These are phyloP conservation scores for Gulo gulo DNA, from an alignment of 2,113 vertebrate genomes.

Conservation along the genomic window DNA sequence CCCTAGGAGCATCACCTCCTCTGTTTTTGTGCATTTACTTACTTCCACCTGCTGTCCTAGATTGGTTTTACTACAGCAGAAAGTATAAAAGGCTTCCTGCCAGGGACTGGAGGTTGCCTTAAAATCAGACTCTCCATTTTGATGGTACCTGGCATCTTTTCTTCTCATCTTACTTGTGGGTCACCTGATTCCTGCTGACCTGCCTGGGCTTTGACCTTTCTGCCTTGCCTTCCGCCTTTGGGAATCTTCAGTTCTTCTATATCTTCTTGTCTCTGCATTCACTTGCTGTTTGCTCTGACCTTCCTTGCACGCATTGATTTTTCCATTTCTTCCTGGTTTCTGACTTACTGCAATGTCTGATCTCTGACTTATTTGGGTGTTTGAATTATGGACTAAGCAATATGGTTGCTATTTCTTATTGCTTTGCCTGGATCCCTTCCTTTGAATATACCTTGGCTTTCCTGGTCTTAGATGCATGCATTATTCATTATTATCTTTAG, in stretches of 20 bases:
- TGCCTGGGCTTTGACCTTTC: background rate
- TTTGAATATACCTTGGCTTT: background rate
- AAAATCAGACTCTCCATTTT: background rate
- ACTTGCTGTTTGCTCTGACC: background rate
- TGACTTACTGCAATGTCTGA: background rate
- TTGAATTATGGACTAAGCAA: background rate
- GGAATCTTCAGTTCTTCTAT: background rate
- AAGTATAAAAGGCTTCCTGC: background rate
- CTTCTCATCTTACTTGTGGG: background rate
- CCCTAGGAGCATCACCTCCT: background rate
- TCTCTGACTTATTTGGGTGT: background rate
- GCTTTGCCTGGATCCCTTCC: background rate
- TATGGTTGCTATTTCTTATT: background rate
- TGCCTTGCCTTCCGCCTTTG: background rate
- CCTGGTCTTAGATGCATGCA: background rate
- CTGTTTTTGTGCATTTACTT: slow-evolving; percentile 22
- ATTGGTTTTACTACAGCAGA: background rate
- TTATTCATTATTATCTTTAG: background rate
- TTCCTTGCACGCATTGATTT: background rate
- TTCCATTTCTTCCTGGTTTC: background rate
- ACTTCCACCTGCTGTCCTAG: background rate
- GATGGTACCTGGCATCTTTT: background rate
- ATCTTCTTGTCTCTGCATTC: background rate
- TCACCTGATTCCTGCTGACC: background rate
- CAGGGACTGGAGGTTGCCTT: background rate